Evolutionary conservation across 2,888 invertebrate genomes (phyloP), one percentile per base, ranked within the genome.

Genomic region (Parascotia fuliginaria): DNA sequence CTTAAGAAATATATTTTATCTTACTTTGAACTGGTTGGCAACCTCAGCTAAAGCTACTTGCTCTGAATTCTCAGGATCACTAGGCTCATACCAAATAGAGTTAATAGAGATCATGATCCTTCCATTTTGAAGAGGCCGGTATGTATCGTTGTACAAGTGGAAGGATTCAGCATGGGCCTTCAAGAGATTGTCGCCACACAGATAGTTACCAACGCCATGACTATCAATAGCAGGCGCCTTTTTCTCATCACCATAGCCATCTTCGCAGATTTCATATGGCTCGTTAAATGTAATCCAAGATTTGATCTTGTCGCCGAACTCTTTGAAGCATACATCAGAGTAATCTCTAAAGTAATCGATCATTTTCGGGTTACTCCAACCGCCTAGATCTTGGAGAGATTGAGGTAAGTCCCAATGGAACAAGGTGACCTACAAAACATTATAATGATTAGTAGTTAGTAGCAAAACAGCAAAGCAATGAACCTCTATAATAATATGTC

Each of bases 201-300:
- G 73, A 75, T 96, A 96, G 61, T 93, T 93, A 6, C 93, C 94
- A 14, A 93, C 92, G 2, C 94, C 94, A 37, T 93, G 89, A 51
- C 92, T 92, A 55, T 92, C 82, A 9, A 92, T 42, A 0, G 92
- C 93, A n/a, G 93, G 93, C 6, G 93, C 93, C 56, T 91, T 92
- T 60, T 83, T 85, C 0, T 77, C 83, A 57, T 88, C 88, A 6
- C 93, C 94, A 67, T 95, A 88, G 75, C 93, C 93, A 39, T 87
- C 85, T 55, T 89, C 86, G 67, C 93, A 93, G 34, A 92, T 86
- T 56, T 93, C 92, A 47, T 88, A 92, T 0, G 95, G 95, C 68
- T 95, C 95, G 71, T 96, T 96, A 60, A 96, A 89, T 0, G 96
- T 96, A 36, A 95, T 93, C 95, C 95, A 96, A 4, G 89, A 89